Conservation (phyloP, 2,888 invertebrate genomes). For the Lasioglossum oenotherae region DNA sequence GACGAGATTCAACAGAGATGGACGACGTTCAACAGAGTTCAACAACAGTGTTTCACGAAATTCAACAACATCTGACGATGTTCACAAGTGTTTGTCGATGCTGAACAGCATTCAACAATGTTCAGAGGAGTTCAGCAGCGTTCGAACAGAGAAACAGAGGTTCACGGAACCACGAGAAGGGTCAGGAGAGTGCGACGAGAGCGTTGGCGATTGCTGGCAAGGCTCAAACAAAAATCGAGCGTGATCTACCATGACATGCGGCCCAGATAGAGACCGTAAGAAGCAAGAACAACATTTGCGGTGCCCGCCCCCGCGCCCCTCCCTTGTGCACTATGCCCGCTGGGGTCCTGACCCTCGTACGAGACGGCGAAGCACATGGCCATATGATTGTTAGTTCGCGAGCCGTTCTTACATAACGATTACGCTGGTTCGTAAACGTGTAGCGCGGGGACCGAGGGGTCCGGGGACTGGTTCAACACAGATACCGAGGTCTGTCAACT, state of each 20-base stretch:
- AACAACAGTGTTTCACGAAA: no score
- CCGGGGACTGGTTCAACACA: background rate
- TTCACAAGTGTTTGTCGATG: background rate
- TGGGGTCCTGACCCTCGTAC: conserved; percentile 52
- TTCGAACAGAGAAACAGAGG: background rate
- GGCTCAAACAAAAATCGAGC: background rate
- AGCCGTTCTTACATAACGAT: conserved; percentile 49
- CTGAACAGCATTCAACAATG: no score
- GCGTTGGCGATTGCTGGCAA: background rate
- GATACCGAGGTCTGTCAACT: background rate
- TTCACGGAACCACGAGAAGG: background rate
- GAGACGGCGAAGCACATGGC: conserved; percentile 46
- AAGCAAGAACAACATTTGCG: background rate
- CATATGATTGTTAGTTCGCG: conserved; percentile 36
- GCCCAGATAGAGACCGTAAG: conserved; percentile 36
- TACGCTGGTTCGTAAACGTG: conserved; percentile 13
- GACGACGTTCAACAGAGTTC: no score
- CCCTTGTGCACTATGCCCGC: conserved; percentile 28
- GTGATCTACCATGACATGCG: conserved; percentile 22
- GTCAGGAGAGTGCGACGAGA: background rate
- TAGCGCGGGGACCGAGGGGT: background rate
- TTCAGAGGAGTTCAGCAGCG: no score
- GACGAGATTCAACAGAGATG: no score
- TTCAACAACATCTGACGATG: no score
- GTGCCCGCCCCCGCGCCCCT: conserved; percentile 16